Conservation (phyloP, 2,113 vertebrate species). For the Paramormyrops kingsleyae region DNA sequence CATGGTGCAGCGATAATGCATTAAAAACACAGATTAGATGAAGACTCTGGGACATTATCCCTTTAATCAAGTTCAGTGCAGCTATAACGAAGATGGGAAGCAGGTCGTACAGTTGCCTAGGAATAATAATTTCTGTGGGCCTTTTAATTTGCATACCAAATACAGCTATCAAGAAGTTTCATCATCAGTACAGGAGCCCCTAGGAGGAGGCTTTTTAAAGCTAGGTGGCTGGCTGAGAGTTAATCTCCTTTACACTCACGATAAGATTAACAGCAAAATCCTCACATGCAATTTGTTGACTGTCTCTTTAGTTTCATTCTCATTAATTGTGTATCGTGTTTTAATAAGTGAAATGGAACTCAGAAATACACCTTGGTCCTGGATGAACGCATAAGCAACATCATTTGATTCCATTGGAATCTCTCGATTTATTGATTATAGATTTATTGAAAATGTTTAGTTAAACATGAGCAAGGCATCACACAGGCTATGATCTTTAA, state of each 20-base stretch:
- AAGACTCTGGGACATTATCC: not conserved
- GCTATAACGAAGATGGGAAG: not conserved
- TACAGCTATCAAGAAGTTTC: constrained; percentile 10
- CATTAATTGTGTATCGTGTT: not conserved
- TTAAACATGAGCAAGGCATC: not conserved
- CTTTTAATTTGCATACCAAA: constrained; percentile 5
- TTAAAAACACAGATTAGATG: constrained; percentile 3
- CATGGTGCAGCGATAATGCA: not conserved
- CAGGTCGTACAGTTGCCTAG: not conserved
- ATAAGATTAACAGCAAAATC: constrained; percentile 24
- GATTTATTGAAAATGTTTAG: not conserved
- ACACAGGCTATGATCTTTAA: not conserved
- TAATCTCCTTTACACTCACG: not conserved
- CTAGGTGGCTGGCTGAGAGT: not conserved
- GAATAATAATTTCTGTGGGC: not conserved
- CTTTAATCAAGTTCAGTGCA: not conserved
- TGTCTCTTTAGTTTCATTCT: not conserved
- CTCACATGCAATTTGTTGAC: constrained; percentile 4
- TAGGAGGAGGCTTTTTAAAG: not conserved
- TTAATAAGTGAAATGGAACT: not conserved
- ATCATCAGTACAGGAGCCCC: not conserved
- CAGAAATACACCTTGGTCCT: not conserved
- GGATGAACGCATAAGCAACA: not conserved
- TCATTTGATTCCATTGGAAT: not conserved
- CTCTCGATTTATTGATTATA: not conserved